Conservation (phyloP, 1,140 invertebrate species). For the Drosophila bifasciata region DNA sequence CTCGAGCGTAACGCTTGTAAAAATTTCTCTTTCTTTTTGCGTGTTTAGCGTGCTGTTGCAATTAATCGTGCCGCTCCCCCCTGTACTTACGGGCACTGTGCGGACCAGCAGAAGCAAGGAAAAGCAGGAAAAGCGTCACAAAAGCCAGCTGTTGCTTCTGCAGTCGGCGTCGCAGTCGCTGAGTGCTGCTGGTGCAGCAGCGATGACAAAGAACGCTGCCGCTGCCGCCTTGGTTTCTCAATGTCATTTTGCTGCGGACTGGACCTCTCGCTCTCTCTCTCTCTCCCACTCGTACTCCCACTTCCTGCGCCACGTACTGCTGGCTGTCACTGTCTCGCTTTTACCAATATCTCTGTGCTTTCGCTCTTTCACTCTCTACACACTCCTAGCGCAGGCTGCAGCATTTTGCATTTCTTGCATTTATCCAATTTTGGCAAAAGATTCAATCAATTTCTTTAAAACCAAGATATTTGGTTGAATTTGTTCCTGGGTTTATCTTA, state of each 20-base stretch:
- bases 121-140: constrained; percentile 53
- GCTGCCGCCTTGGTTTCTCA: constrained; percentile 30
- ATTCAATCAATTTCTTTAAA: constrained; percentile 7
- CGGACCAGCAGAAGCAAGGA: not conserved
- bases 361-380: not conserved
- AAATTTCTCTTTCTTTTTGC: constrained; percentile 69
- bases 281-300: constrained; percentile 15
- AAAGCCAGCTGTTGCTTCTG: constrained; percentile 7
- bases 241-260: constrained; percentile 28
- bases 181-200: too few relatives aligned
- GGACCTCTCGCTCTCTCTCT: constrained; percentile 16
- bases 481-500: constrained; percentile 50
- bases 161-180: constrained; percentile 41
- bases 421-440: not conserved
- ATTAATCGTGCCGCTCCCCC: not conserved
- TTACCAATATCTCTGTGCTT: constrained; percentile 1
- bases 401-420: constrained; percentile 17
- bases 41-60: constrained; percentile 26
- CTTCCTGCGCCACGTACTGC: constrained; percentile 44
- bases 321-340: not conserved
- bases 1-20: constrained; percentile 54
- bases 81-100: constrained; percentile 45
- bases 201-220: constrained; percentile 57
- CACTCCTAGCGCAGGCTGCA: too few relatives aligned
- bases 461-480: constrained; percentile 21